A percentile compares a stretch with the other conserved stretches of the same genome.
Evolutionary conservation across 2,113 vertebrate species (phyloP).

Genomic region (Panurus biarmicus): DNA sequence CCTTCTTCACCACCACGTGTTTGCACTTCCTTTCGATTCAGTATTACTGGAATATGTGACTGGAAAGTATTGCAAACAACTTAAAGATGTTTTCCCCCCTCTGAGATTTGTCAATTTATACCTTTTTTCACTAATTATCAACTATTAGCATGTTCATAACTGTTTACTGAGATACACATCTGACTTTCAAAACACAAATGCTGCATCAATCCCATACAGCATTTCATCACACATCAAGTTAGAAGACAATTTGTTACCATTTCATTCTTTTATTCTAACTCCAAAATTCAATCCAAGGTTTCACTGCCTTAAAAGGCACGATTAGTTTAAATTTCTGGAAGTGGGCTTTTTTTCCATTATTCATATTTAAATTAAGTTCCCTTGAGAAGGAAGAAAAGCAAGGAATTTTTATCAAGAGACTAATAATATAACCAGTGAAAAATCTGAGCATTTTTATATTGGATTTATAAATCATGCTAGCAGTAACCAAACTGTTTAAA

Average conservation of each 20-base stretch:
- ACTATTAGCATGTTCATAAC: not conserved
- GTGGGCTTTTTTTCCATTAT: slow-evolving; percentile 52
- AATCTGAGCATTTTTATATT: slow-evolving; percentile 59
- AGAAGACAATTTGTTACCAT: not conserved
- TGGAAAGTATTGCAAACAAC: not conserved
- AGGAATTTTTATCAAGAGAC: slow-evolving; percentile 69
- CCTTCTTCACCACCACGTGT: not conserved
- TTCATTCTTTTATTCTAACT: not conserved
- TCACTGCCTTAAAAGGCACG: slow-evolving; percentile 41
- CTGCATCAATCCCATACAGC: not conserved
- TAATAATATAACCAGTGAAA: slow-evolving; percentile 62
- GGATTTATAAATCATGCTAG: slow-evolving; percentile 53
- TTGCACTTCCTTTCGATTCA: not conserved
- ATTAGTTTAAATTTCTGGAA: slow-evolving; percentile 59
- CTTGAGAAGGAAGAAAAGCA: slow-evolving; percentile 69
- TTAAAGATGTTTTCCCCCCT: not conserved
- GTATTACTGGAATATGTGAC: not conserved
- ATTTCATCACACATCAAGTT: not conserved
- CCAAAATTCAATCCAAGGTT: slow-evolving; percentile 31
- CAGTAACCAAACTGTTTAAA: slow-evolving; percentile 48
- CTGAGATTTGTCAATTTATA: not conserved
- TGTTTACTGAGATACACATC: not conserved
- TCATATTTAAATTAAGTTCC: slow-evolving; percentile 72
- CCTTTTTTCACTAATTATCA: not conserved
- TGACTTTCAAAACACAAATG: not conserved